Evolutionary conservation across 2,888 invertebrate genomes (phyloP).

Genomic region (Dendrolimus houi): DNA sequence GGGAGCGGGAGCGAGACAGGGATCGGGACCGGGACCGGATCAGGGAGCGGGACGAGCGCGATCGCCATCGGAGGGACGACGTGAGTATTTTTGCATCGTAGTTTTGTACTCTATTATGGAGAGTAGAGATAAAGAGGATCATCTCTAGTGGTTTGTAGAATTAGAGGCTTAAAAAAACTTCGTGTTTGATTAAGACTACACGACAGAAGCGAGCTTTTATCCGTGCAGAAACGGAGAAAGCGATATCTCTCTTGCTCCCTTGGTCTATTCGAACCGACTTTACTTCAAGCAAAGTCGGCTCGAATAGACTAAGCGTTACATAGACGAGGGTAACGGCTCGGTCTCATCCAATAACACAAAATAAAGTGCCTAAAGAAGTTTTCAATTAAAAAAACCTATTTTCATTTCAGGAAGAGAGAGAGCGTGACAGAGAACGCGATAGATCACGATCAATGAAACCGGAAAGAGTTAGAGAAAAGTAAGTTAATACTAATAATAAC

Average conservation of each 20-base stretch:
- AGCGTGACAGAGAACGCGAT: constrained; percentile 66
- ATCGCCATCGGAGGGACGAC: constrained; percentile 52
- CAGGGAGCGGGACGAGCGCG: constrained; percentile 42
- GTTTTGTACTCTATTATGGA: not conserved
- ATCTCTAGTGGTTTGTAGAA: not conserved
- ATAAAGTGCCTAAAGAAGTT: too few species aligned
- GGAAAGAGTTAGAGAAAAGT: constrained; percentile 78
- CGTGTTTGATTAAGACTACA: not conserved
- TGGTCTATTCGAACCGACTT: too few species aligned
- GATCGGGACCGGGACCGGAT: constrained; percentile 38
- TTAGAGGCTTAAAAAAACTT: not conserved
- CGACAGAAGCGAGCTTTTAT: too few species aligned
- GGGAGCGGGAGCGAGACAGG: constrained; percentile 64
- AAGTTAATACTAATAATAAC: constrained; percentile 20
- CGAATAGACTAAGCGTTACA: too few species aligned
- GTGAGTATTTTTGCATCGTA: constrained; percentile 20
- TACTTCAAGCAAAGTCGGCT: too few species aligned
- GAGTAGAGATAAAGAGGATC: too few species aligned
- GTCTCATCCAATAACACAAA: too few species aligned
- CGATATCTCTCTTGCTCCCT: too few species aligned
- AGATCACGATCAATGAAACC: constrained; percentile 77
- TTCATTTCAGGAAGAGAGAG: constrained; percentile 50
- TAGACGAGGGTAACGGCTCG: too few species aligned
- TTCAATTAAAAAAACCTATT: too few species aligned
- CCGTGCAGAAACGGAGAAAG: too few species aligned